Base-by-base conservation (phyloP, 92 coral and sea anemone species). In the Virgularia gustaviana region DNA sequence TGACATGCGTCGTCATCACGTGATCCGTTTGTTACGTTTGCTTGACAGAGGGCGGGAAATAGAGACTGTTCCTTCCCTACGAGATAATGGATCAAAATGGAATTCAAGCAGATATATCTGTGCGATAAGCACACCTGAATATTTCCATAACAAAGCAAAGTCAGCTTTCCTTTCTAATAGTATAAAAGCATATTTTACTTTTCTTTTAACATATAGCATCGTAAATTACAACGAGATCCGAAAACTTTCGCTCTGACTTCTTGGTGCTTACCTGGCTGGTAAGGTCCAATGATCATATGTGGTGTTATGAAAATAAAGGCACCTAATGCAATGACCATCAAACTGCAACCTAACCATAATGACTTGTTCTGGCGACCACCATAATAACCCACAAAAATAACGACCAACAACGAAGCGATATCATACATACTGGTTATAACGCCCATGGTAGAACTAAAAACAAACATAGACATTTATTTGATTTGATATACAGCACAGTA, bases 331-430 rank as follows among this genome's bases (percentile, higher is more conserved):
- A 86, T 71, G 57, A 71, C 49, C 18, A 91, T 52, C 82, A 91
- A 71, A 20, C 95, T 95, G 29, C 83, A 77, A 5, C 91, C 91
- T 42, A 90, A 83, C 85, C 89, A 91, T 20, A 79, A 79, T 1
- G 97, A 88, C 42, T 88, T 91, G 52, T 76, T 86, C 23, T 94
- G 82, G 44, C 75, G 79, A 11, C 91, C 97, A 20, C 95, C 97
- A 20, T 81, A 27, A 57, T 65, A 88, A 56, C 95, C 80, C 54
- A 88, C 85, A 9, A 88, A 45, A 20, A 85, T 86, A n/a, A 91
- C 83, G 20, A 91, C 39, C 20, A 86, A 43, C 36, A 86, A 37
- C 0, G 89, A 84, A 2, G 88, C 90, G 11, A 91, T 82, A 64
- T 88, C 91, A 56, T 61, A 91, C 80, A 77, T 86, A 55, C 91